Evolutionary conservation across 1,140 invertebrate species (phyloP).

Genomic region (Zaprionus camerounensis): DNA sequence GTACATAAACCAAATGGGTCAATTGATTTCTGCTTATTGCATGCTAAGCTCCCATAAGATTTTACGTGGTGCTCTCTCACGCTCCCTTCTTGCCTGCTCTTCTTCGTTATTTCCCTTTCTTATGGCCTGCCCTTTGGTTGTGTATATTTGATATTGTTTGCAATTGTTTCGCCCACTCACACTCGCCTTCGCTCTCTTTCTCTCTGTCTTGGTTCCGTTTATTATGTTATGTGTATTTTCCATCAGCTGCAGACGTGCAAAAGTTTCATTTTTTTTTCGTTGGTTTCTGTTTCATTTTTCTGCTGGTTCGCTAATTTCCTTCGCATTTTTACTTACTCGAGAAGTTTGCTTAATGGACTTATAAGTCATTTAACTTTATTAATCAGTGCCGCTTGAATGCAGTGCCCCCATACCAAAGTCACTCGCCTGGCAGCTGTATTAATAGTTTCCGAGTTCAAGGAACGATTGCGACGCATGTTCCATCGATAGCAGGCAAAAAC

Average conservation of each 20-base stretch:
- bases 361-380: constrained; percentile 78
- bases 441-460: constrained; percentile 30
- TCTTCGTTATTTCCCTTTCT: neutral
- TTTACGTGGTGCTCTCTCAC: constrained; percentile 49
- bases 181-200: neutral
- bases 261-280: constrained; percentile 34
- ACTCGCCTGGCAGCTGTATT: neutral
- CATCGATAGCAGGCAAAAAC: neutral
- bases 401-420: neutral
- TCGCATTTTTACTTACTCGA: constrained; percentile 67
- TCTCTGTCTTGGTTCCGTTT: constrained; percentile 24
- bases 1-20: constrained; percentile 77
- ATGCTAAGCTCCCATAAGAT: constrained; percentile 72
- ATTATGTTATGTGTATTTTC: constrained; percentile 62
- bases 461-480: constrained; percentile 21
- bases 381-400: constrained; percentile 69
- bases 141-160: constrained; percentile 61
- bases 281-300: constrained; percentile 13
- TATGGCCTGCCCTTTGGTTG: constrained; percentile 28
- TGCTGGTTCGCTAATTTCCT: constrained; percentile 62
- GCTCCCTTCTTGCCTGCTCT: constrained; percentile 4
- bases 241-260: constrained; percentile 71
- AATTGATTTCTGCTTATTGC: constrained; percentile 78
- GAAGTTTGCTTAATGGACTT: constrained; percentile 75
- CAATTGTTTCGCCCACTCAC: constrained; percentile 49